These are phyloP conservation scores for Brachypteracias leptosomus DNA, from an alignment of 2,113 vertebrate species.

Conservation along the genomic window DNA sequence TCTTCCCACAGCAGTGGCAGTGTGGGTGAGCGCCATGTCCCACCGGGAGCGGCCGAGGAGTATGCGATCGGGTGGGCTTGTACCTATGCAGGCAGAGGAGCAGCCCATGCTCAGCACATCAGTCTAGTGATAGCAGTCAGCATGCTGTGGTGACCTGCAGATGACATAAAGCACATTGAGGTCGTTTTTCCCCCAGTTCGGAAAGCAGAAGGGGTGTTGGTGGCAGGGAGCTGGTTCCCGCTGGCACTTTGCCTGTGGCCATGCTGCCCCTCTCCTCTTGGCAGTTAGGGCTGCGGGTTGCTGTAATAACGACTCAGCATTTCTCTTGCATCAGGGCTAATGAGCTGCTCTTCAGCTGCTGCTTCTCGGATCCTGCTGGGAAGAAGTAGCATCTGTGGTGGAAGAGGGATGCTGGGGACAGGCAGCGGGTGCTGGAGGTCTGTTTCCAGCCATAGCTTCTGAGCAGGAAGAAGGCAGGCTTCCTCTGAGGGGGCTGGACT, in stretches of 20 bases:
- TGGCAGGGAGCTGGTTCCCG: not conserved
- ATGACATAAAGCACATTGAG: not conserved
- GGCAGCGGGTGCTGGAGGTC: not conserved
- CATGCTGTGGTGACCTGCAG: not conserved
- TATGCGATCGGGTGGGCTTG: accelerated
- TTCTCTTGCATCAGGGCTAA: constrained; percentile 42
- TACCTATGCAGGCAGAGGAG: not conserved
- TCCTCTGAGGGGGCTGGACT: not conserved
- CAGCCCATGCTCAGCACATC: accelerated
- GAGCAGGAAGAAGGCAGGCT: not conserved
- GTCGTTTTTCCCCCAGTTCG: accelerated
- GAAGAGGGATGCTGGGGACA: not conserved
- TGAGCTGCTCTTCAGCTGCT: not conserved
- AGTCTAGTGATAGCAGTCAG: accelerated
- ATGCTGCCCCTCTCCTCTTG: not conserved
- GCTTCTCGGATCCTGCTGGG: not conserved
- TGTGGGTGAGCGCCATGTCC: not conserved
- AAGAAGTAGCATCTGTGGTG: not conserved
- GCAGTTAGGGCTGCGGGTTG: constrained; percentile 11
- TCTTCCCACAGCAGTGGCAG: not conserved
- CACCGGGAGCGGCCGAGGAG: accelerated
- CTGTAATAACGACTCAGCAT: constrained; percentile 39
- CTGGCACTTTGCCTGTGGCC: not conserved
- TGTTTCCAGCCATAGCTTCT: not conserved
- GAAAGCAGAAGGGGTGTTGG: not conserved